Percentiles rank a stretch among this genome's conserved stretches.
Evolutionary conservation across 2,888 invertebrate species (phyloP).

Genomic region (Galerucella pusilla): DNA sequence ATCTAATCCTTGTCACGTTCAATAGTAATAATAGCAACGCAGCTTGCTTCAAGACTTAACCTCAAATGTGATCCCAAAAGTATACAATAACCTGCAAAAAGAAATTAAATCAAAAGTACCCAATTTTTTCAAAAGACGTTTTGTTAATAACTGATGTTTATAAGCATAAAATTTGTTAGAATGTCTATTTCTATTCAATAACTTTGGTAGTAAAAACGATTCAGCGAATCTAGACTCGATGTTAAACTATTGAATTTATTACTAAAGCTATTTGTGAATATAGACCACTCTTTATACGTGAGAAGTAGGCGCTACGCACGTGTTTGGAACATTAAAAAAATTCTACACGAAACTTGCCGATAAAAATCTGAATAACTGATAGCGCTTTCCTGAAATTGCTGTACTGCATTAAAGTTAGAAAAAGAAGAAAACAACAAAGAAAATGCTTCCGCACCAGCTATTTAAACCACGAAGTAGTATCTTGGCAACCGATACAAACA

Average conservation of each 20-base stretch:
- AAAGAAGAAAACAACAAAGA: slow-evolving; percentile 58
- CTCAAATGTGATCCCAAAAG: no score
- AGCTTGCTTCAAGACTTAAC: no score
- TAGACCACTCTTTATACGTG: slow-evolving; percentile 21
- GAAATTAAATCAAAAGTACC: no score
- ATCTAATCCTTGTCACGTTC: no score
- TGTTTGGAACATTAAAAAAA: slow-evolving; percentile 44
- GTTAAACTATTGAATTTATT: neutral
- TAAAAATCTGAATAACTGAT: slow-evolving; percentile 51
- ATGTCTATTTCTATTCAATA: no score
- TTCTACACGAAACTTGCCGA: slow-evolving; percentile 45
- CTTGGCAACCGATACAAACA: slow-evolving; percentile 63
- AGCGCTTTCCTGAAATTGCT: slow-evolving; percentile 54
- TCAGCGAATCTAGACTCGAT: no score
- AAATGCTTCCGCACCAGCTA: slow-evolving; percentile 56
- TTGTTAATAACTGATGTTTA: no score
- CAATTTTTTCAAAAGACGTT: no score
- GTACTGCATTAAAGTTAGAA: slow-evolving; percentile 57
- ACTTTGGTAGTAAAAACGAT: no score
- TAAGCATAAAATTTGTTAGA: no score
- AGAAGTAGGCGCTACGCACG: slow-evolving; percentile 40
- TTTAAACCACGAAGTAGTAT: slow-evolving; percentile 57
- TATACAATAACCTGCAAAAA: no score
- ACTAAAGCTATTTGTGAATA: neutral
- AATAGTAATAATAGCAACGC: no score